phyloP scores from a whole-genome alignment of 2,113 vertebrate species.

The Cephalophus harveyi region DNA sequence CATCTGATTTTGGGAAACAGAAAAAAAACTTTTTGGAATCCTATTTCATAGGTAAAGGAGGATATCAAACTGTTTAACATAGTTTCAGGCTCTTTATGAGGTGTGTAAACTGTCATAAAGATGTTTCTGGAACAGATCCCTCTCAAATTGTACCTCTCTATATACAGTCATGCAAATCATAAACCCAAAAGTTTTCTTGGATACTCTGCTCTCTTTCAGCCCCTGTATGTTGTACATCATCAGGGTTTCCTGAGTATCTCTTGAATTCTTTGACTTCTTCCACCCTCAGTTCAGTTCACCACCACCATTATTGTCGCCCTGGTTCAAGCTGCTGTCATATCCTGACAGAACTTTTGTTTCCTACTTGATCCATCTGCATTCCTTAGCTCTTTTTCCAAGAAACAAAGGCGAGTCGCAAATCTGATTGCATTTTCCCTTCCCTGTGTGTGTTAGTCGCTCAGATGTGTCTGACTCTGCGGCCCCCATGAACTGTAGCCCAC shows the following conservation, averaged over 20 bases:
- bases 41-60: background rate
- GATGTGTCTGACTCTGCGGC: background rate
- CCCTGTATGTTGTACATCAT: background rate
- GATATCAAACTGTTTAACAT: background rate
- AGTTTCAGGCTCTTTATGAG: background rate
- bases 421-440: background rate
- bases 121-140: background rate
- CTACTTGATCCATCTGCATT: background rate
- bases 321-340: background rate
- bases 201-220: background rate
- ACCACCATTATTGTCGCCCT: background rate
- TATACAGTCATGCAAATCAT: background rate
- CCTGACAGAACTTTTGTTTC: background rate
- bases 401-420: background rate
- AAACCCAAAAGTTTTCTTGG: background rate
- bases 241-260: slow-evolving; percentile 12
- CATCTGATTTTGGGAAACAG: slow-evolving; percentile 10
- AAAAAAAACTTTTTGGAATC: background rate
- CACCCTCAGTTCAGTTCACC: background rate
- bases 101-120: background rate
- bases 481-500: background rate
- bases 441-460: background rate
- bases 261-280: background rate
- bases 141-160: background rate
- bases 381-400: background rate